Evolutionary conservation across 2,113 vertebrate genomes (phyloP).

Genomic region (Centrocercus urophasianus): DNA sequence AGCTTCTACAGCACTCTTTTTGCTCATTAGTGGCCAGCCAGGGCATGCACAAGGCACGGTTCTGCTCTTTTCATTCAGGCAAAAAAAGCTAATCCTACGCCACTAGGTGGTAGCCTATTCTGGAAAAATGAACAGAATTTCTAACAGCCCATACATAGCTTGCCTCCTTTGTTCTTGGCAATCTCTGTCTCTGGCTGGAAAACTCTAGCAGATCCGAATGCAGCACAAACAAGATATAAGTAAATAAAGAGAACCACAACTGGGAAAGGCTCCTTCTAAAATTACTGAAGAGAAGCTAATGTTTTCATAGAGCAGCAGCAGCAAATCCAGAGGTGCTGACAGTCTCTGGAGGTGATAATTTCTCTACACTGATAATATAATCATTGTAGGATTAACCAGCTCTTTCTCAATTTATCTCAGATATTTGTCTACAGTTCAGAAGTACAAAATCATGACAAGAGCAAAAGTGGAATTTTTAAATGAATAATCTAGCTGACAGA

Average conservation of each 20-base stretch:
- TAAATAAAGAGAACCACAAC: background rate
- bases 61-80: background rate
- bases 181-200: background rate
- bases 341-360: background rate
- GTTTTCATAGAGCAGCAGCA: background rate
- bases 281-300: background rate
- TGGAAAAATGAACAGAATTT: background rate
- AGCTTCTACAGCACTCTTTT: background rate
- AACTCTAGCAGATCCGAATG: background rate
- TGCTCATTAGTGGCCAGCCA: fast-evolving
- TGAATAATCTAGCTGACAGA: background rate
- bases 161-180: background rate
- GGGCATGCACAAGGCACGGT: fast-evolving
- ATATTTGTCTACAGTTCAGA: background rate
- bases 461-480: background rate
- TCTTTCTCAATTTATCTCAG: background rate
- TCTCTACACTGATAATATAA: background rate
- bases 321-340: background rate
- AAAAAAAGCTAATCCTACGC: background rate
- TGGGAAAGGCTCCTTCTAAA: background rate
- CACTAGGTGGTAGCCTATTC: background rate
- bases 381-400: background rate
- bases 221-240: background rate
- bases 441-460: background rate
- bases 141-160: background rate